phyloP scores from a whole-genome alignment of 2,113 vertebrate genomes.

The Nipponia nippon region DNA sequence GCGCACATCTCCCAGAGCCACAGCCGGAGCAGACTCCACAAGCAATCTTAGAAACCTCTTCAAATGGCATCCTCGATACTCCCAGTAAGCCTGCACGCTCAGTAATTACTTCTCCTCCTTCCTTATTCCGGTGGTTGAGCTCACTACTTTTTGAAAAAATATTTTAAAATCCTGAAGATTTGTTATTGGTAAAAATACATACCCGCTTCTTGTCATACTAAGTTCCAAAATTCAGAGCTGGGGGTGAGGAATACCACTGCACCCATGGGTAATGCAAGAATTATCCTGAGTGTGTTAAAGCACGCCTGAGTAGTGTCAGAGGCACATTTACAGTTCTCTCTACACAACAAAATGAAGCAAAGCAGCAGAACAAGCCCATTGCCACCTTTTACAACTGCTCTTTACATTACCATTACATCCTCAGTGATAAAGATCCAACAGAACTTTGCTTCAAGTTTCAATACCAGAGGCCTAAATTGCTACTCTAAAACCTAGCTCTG shows the following conservation, averaged over 20 bases:
- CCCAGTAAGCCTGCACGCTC: rapidly evolving
- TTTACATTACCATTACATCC: background rate
- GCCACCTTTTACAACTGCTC: background rate
- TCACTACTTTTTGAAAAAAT: background rate
- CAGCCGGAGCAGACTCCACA: background rate
- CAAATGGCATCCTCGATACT: background rate
- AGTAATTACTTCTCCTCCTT: background rate
- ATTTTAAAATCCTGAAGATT: background rate
- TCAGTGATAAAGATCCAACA: background rate
- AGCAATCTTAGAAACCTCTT: background rate
- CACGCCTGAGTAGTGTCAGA: rapidly evolving
- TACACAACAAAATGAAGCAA: background rate
- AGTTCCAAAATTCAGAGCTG: background rate
- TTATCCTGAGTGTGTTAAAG: rapidly evolving
- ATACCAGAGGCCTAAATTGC: background rate
- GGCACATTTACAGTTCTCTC: background rate
- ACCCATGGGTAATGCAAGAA: background rate
- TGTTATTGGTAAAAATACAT: background rate
- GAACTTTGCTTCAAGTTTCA: background rate
- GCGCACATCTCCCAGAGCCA: background rate
- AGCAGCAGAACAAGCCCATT: background rate
- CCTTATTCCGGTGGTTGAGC: background rate
- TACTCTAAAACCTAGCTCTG: background rate
- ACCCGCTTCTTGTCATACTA: background rate
- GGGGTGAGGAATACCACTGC: background rate